phyloP scores from a whole-genome alignment of 2,797 vertebrate genomes.

The Tinamus major region DNA sequence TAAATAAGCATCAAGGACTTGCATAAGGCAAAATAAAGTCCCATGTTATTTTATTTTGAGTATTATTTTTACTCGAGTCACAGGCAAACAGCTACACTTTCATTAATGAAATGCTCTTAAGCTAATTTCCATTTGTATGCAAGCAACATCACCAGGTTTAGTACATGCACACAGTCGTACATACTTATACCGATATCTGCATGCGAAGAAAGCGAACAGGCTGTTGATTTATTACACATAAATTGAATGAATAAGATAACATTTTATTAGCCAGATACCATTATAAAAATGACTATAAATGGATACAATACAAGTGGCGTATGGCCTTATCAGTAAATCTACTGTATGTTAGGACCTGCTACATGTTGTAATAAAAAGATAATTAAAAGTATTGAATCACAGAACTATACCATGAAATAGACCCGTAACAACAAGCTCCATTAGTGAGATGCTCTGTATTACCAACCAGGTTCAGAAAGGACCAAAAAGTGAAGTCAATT shows the following conservation, averaged over 20 bases:
- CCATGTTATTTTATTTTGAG: conserved; percentile 61
- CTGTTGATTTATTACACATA: conserved; percentile 81
- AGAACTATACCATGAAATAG: conserved; percentile 68
- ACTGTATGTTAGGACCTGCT: conserved; percentile 66
- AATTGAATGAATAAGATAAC: conserved; percentile 83
- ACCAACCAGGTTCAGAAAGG: conserved; percentile 22
- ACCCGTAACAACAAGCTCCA: conserved; percentile 57
- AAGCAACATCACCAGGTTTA: conserved; percentile 70
- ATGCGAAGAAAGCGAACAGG: conserved; percentile 62
- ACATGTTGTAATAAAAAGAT: conserved; percentile 77
- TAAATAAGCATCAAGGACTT: not conserved
- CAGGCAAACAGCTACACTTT: conserved; percentile 68
- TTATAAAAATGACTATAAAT: conserved; percentile 81
- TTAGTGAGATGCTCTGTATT: conserved; percentile 8
- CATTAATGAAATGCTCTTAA: conserved; percentile 79
- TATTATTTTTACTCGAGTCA: conserved; percentile 75
- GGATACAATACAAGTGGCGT: conserved; percentile 72
- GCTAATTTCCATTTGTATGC: conserved; percentile 83
- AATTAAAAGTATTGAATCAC: conserved; percentile 79
- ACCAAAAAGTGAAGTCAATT: not conserved
- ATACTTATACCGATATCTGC: conserved; percentile 66
- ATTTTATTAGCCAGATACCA: conserved; percentile 82
- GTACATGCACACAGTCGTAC: conserved; percentile 66
- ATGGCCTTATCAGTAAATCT: conserved; percentile 79
- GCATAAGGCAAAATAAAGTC: conserved; percentile 48